These are phyloP conservation scores for Cordilura impudica DNA, from an alignment of 2,888 invertebrate species.

Conservation along the genomic window DNA sequence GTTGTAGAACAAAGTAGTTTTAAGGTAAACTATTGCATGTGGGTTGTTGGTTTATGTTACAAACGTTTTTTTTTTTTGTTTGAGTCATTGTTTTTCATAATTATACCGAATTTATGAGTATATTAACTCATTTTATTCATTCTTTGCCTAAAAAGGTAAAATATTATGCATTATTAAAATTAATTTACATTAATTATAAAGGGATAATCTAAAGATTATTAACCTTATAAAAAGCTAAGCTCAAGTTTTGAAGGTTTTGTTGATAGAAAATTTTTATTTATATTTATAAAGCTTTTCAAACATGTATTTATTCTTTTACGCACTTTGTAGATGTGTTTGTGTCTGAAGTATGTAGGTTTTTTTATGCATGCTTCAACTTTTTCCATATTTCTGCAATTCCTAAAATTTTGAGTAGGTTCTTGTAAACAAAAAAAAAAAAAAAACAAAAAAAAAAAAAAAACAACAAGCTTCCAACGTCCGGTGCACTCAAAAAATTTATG, in stretches of 20 bases:
- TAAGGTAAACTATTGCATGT: slow-evolving; percentile 3
- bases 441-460: slow-evolving; percentile 20
- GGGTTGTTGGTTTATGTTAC: slow-evolving; percentile 33
- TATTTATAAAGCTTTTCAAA: background rate
- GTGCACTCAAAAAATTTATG: slow-evolving; percentile 32
- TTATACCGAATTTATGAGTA: slow-evolving; percentile 22
- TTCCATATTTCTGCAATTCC: background rate
- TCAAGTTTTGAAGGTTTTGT: background rate
- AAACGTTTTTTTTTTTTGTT: background rate
- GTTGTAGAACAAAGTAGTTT: background rate
- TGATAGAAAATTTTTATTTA: slow-evolving; percentile 6
- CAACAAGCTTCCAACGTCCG: slow-evolving; percentile 40
- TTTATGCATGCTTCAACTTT: background rate
- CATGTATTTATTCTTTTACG: background rate
- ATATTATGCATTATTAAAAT: background rate
- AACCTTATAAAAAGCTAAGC: background rate
- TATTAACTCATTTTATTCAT: slow-evolving; percentile 17
- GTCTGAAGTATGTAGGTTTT: slow-evolving; percentile 2
- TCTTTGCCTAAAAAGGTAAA: slow-evolving; percentile 5
- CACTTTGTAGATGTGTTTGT: background rate
- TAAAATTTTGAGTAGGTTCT: slow-evolving; percentile 30
- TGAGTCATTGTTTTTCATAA: slow-evolving; percentile 11
- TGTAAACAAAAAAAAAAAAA: slow-evolving; percentile 22
- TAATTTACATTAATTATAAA: slow-evolving; percentile 23
- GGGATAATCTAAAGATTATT: background rate